Evolutionary conservation across 2,888 invertebrate genomes (phyloP).

Genomic region (Drosophila bunnanda): DNA sequence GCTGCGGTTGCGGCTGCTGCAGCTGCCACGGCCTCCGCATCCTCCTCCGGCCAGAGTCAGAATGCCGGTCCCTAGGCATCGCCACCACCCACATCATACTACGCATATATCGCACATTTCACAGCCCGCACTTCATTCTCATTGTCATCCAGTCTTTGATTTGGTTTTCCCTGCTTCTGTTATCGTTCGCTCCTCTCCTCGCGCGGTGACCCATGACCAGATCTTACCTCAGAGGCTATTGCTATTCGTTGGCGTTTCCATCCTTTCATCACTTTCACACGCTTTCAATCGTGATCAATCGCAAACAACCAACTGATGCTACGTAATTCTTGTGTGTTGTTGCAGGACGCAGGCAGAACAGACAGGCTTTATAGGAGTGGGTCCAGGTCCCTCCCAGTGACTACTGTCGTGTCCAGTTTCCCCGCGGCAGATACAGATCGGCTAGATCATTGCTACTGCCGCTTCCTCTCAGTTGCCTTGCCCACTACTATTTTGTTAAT

Average conservation of each 20-base stretch:
- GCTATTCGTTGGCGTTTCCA: constrained; percentile 11
- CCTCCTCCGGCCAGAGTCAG: constrained; percentile 57
- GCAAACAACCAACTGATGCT: constrained; percentile 22
- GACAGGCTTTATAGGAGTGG: constrained; percentile 32
- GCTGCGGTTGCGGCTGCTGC: constrained; percentile 71
- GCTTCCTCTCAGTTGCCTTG: constrained; percentile 9
- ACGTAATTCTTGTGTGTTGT: constrained; percentile 41
- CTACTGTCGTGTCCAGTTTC: constrained; percentile 1
- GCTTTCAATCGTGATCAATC: constrained; percentile 2
- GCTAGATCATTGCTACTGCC: constrained; percentile 17
- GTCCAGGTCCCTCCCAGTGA: constrained; percentile 15
- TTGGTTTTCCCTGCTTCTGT: constrained; percentile 8
- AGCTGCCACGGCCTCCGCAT: constrained; percentile 63
- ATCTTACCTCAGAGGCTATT: constrained; percentile 32
- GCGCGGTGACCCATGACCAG: constrained; percentile 8
- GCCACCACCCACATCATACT: constrained; percentile 1
- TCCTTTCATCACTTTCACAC: constrained; percentile 14
- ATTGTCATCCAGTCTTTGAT: constrained; percentile 3
- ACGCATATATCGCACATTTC: constrained; percentile 16
- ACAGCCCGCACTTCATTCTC: constrained; percentile 1
- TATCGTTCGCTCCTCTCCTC: constrained; percentile 1
- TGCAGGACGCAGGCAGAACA: constrained; percentile 44
- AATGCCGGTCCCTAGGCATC: constrained; percentile 57
- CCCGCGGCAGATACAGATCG: constrained; percentile 1
- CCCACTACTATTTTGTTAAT: background rate